Evolutionary conservation across 2,888 invertebrate genomes (phyloP), one percentile per base, ranked within the genome.

Genomic region (Cosmorhoe ocellata): DNA sequence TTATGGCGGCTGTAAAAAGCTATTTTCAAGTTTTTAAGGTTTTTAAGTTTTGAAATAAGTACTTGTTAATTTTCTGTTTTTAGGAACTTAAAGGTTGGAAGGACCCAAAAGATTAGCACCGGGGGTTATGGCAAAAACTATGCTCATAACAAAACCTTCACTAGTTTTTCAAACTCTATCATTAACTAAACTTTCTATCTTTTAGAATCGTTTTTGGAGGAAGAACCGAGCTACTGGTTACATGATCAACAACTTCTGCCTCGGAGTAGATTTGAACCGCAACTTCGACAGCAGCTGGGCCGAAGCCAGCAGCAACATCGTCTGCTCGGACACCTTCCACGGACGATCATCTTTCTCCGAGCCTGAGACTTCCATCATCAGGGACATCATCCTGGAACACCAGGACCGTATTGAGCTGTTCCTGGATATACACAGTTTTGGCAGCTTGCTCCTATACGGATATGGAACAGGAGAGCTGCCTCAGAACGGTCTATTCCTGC

Each of bases 261-360:
- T 79, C 2, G 96, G 96, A 7, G 93, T 93, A 0, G 96, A 96
- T 68, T 92, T 92, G 0, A 96, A 96, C 75, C 87, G 96, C 0
- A 96, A 96, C 81, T 96, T 93, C 65, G 94, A 91, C 45, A 92
- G 92, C 67, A 84, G 91, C 56, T 96, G 95, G 95, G 91, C 89
- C 71, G 87, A 79, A 54, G 94, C 93, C 0, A 88, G 91, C 5
- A 92, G 91, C 63, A 63, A 44, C 14, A 74, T 70, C 31, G 91
- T 91, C 9, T 95, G 95, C 69, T 59, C 76, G 0, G 92, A 93
- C 1, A 92, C 79, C 0, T 95, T 85, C 74, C 91, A 92, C 4
- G 96, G 96, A 0, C 76, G 82, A 12, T 59, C 64, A 0, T 71
- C 93, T 1, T 93, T 94, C 78, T 94, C 95, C 0, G 95, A 95